These are phyloP conservation scores for Pteropus alecto DNA, from an alignment of 2,113 vertebrate genomes.

Conservation along the genomic window DNA sequence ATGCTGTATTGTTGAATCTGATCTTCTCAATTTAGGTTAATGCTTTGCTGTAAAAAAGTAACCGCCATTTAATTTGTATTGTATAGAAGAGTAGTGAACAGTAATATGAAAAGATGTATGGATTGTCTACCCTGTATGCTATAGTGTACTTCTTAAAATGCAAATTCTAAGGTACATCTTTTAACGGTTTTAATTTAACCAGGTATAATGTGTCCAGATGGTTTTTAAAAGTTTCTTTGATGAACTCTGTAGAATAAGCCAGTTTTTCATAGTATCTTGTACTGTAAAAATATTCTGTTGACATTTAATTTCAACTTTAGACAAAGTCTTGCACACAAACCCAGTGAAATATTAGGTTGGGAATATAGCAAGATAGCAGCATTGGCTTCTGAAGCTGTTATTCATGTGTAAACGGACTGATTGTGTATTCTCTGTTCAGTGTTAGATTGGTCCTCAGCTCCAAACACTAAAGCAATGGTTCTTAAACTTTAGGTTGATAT, in stretches of 20 bases:
- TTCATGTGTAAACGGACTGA: background rate
- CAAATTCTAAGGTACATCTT: conserved; percentile 41
- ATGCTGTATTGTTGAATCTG: conserved; percentile 30
- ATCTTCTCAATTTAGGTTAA: conserved; percentile 62
- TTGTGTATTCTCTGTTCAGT: background rate
- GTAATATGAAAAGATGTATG: conserved; percentile 36
- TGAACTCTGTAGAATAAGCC: conserved; percentile 26
- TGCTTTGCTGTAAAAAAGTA: conserved; percentile 38
- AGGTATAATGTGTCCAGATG: background rate
- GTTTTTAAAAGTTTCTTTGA: conserved; percentile 40
- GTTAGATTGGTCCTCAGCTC: background rate
- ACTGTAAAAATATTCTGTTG: conserved; percentile 44
- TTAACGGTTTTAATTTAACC: conserved; percentile 58
- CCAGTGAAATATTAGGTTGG: background rate
- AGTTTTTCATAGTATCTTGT: background rate
- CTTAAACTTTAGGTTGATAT: background rate
- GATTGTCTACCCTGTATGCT: conserved; percentile 10
- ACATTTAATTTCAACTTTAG: conserved; percentile 50
- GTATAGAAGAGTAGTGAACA: conserved; percentile 36
- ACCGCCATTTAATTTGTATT: conserved; percentile 60
- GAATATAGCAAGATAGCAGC: background rate
- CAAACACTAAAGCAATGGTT: background rate
- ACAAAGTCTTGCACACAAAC: conserved; percentile 34
- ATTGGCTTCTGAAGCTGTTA: background rate
- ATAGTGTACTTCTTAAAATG: conserved; percentile 45